These are phyloP conservation scores for Rhinichthys klamathensis DNA, from an alignment of 2,113 vertebrate species.

Conservation along the genomic window DNA sequence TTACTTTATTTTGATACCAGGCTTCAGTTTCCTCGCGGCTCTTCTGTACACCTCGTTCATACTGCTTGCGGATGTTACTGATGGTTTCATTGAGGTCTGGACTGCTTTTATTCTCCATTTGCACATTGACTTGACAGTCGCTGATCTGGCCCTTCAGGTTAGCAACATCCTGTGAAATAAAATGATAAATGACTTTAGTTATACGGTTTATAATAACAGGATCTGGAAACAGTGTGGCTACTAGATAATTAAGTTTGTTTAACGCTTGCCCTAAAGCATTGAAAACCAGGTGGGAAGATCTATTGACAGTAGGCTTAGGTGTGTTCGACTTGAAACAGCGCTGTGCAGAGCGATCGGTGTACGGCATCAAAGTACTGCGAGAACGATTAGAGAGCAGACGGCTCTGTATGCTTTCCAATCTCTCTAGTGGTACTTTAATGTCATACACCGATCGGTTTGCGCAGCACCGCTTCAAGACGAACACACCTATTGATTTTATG, in stretches of 20 bases:
- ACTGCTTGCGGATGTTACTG: slow-evolving; percentile 84
- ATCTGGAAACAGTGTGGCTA: background rate
- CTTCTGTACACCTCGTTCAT: slow-evolving; percentile 82
- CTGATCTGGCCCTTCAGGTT: slow-evolving; percentile 75
- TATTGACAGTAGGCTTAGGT: background rate
- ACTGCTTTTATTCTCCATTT: slow-evolving; percentile 82
- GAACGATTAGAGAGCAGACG: no score
- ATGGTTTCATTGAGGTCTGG: slow-evolving; percentile 83
- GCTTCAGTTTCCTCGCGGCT: slow-evolving; percentile 83
- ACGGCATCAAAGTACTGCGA: no score
- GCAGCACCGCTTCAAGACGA: no score
- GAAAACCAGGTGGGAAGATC: background rate
- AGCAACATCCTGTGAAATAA: slow-evolving; percentile 77
- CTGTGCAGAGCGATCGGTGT: no score
- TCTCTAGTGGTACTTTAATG: no score
- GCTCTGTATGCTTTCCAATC: no score
- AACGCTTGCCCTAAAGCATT: background rate
- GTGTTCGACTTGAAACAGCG: background rate
- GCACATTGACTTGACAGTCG: slow-evolving; percentile 78
- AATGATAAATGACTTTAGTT: slow-evolving; percentile 25
- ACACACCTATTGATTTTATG: background rate
- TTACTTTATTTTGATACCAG: slow-evolving; percentile 83
- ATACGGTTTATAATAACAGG: background rate
- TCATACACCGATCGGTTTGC: no score
- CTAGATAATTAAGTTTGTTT: background rate